Percentiles rank a stretch among this genome's conserved stretches.
These are phyloP conservation scores for Oasisia sp. DNA, from an alignment of 2,888 invertebrate species.

Conservation along the genomic window DNA sequence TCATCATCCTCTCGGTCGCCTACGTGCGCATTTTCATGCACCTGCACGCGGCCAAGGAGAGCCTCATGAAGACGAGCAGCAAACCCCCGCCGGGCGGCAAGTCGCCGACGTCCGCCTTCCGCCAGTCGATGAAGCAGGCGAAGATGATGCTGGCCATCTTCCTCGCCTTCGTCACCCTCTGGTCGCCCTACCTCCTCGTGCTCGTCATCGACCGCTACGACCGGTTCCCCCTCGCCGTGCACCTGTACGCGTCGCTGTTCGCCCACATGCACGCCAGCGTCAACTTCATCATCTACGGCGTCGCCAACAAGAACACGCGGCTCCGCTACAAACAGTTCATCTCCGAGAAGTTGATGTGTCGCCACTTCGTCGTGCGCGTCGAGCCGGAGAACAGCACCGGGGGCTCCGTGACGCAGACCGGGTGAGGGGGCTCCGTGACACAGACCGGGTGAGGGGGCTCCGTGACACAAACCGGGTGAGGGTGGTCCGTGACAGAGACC, in stretches of 20 bases:
- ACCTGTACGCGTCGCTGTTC: slow-evolving; percentile 41
- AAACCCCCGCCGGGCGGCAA: background rate
- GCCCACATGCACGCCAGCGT: slow-evolving; percentile 40
- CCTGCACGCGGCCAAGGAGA: slow-evolving; percentile 31
- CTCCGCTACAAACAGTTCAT: slow-evolving; percentile 33
- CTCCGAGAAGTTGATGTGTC: background rate
- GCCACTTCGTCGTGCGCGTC: background rate
- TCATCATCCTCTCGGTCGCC: slow-evolving; percentile 29
- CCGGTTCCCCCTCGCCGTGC: slow-evolving; percentile 44
- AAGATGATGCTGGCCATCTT: slow-evolving; percentile 52
- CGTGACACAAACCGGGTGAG: background rate
- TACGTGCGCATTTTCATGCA: slow-evolving; percentile 35
- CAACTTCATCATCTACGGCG: slow-evolving; percentile 41
- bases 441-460: background rate
- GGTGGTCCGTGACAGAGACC: background rate
- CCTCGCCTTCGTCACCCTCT: slow-evolving; percentile 49
- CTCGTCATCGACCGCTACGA: slow-evolving; percentile 47
- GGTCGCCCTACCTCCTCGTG: slow-evolving; percentile 52
- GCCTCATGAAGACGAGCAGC: slow-evolving; percentile 8
- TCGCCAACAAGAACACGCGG: slow-evolving; percentile 37
- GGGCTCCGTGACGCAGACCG: background rate
- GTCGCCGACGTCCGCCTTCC: slow-evolving; percentile 22
- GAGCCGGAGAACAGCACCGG: background rate
- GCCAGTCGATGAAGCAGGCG: slow-evolving; percentile 38
- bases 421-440: background rate